Base-by-base conservation (phyloP, 2,797 vertebrate species). In the Salarias fasciatus region DNA sequence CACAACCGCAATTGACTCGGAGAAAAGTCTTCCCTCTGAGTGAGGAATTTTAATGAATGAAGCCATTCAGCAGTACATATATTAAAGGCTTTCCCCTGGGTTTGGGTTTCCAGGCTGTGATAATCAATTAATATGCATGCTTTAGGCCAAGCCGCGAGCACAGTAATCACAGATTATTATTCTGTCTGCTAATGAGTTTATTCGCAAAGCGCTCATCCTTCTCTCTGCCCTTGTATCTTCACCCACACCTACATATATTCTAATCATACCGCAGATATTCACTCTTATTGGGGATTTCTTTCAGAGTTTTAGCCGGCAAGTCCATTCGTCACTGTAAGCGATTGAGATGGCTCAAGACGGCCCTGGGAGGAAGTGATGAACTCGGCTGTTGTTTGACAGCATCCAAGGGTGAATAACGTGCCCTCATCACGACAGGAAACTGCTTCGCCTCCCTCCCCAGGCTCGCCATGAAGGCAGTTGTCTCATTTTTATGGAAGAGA, bases 361-460 rank as follows among this genome's bases (percentile, higher is more conserved):
- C 46, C 46, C 54, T 45, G 56, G 28, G 68, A 77, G 84, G 80
- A 83, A 79, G 75, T 38, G 71, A 79, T 88, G 67, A 76, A 74
- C 63, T 75, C 46, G 40, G 68, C 60, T 42, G 51, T 58, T 74
- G 69, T 84, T 74, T 76, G 79, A 79, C 83, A 53, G 53, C 69
- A 54, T 68, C 61, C 52, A 15, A 67, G 70, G 65, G 77, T 72
- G 80, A 86, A 85, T 73, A 73, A 82, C 73, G 46, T 36, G 29
- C 40, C 62, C 62, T 59, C 41, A 1, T 53, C 63, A 12, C 33
- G 31, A 64, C 59, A 60, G 75, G 82, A 81, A 69, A 63, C 69
- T 37, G 11, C 45, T 82, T 69, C 44, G 58, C 66, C 48, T 71
- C 5, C 60, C 59, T 68, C 41, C 41, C 40, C 67, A 13, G 72